Evolutionary conservation across 2,113 vertebrate genomes (phyloP), one percentile per base, ranked within the genome.

Genomic region (Dromaius novaehollandiae): DNA sequence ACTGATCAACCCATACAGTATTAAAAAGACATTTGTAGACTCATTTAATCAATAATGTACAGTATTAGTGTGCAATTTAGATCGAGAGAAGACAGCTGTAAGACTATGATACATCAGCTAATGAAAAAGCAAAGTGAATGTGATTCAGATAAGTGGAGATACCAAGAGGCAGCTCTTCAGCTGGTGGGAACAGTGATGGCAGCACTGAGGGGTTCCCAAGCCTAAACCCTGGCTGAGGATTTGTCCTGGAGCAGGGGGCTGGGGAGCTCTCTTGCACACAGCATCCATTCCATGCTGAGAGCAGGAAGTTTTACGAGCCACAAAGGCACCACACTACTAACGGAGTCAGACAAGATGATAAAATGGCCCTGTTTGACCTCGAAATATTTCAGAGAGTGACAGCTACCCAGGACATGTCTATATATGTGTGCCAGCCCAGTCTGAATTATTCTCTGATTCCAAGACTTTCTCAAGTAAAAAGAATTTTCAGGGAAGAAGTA

Each of bases 21-120:
- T 96, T 96, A 97, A 97, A 97, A 96, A 95, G 94, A 90, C 94
- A 97, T 97, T 94, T 96, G 95, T 94, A 89, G 96, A 97, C 93
- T 97, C 96, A 96, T 95, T 96, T 95, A 97, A 97, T 97, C 96
- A 97, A 95, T 97, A 97, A 96, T 81, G 71, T 94, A 95, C 87
- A 93, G 76, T 96, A 94, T 97, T 95, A 95, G 79, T 91, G 87
- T 71, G 91, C 91, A 95, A 96, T 96, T 97, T 95, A 96, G 85
- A 78, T 48, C 1, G 0, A 75, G 91, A 78, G 85, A 96, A 95
- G 95, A 95, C 94, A 95, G 93, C 93, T 95, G 79, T 86, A 96
- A 90, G 91, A 88, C 60, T 48, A 36, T 91, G 89, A 94, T 93
- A 83, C 93, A 91, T 94, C 82, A 86, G 85, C 60, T 94, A 96